Percentiles rank a stretch among this genome's conserved stretches.
Conservation (phyloP, 2,888 invertebrate species). For the Scrobipalpa atriplicella region DNA sequence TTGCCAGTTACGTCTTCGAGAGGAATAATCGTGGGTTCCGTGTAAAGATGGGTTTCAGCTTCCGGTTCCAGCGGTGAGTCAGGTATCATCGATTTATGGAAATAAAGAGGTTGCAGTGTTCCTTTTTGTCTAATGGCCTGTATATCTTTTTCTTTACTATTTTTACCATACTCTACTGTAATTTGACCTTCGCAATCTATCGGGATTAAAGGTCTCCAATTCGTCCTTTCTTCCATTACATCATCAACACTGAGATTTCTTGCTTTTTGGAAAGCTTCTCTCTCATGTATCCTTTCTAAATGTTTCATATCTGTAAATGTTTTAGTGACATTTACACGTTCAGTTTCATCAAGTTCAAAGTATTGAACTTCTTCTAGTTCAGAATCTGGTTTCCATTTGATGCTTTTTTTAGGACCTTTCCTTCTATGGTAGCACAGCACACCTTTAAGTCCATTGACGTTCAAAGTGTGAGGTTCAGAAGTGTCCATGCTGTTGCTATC, state of each 20-base stretch:
- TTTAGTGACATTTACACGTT: slow-evolving; percentile 96
- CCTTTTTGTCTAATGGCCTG: slow-evolving; percentile 94
- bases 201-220: slow-evolving; percentile 88
- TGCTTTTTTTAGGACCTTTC: slow-evolving; percentile 90
- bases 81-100: slow-evolving; percentile 91
- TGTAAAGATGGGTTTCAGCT: slow-evolving; percentile 88
- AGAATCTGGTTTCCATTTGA: slow-evolving; percentile 91
- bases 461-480: slow-evolving; percentile 69
- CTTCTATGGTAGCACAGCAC: slow-evolving; percentile 89
- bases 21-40: slow-evolving; percentile 93
- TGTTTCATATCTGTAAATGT: slow-evolving; percentile 96
- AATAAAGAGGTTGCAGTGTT: slow-evolving; percentile 91
- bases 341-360: slow-evolving; percentile 98
- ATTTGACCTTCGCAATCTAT: slow-evolving; percentile 87
- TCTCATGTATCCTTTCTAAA: slow-evolving; percentile 93
- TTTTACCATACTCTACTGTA: slow-evolving; percentile 86
- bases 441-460: slow-evolving; percentile 86
- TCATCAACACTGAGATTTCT: slow-evolving; percentile 90
- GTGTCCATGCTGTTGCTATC: slow-evolving; percentile 63
- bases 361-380: slow-evolving; percentile 92
- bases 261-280: slow-evolving; percentile 90
- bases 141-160: slow-evolving; percentile 93
- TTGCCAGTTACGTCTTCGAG: slow-evolving; percentile 94
- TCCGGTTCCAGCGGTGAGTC: slow-evolving; percentile 95
- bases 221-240: slow-evolving; percentile 90